Base-by-base conservation (phyloP, 2,113 vertebrate genomes). In the Tretioscincus oriximinensis region DNA sequence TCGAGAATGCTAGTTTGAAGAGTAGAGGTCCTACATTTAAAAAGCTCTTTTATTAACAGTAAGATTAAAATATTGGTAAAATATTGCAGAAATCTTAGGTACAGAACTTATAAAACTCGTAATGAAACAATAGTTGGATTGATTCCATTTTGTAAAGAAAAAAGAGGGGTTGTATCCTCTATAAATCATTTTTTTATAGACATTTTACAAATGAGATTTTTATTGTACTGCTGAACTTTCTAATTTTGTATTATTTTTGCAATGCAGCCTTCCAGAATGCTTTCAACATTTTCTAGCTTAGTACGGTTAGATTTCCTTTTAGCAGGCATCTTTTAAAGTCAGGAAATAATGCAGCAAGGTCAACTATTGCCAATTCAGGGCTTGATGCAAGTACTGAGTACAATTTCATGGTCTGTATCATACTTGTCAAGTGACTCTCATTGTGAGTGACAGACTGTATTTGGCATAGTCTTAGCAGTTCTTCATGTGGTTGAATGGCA, bases 361-460 rank as follows among this genome's bases (percentile, higher is more conserved):
- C 79, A 74, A 29, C 9, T 16, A 67, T 58, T 74, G 63, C 79
- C 71, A 74, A 67, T 68, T 73, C 80, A 45, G 11, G 75, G 31
- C 29, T 28, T 60, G 80, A 81, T 67, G 72, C 63, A 73, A 81
- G 51, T 31, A 60, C 22, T 45, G 72, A 75, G 31, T 81, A 49
- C 80, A 81, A 81, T 81, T 81, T 81, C 80, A 81, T 75, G 72
- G 72, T 81, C 72, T 58, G 72, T 67, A 81, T 75, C 80, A 45
- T 75, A 68, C 72, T 58, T 80, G 64, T 75, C 64, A 81, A 81
- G 29, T n/a, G 29, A 10, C 65, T 26, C 80, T 81, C 80, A 75
- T 24, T 81, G 72, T 81, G 72, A 81, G 72, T 75, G 72, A 60
- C 80, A 81, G 64, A 47, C 18, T 81, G 29, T 47, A 73, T 73